Evolutionary conservation across 2,888 invertebrate species (phyloP).

Genomic region (Tuberolachnus salignus): DNA sequence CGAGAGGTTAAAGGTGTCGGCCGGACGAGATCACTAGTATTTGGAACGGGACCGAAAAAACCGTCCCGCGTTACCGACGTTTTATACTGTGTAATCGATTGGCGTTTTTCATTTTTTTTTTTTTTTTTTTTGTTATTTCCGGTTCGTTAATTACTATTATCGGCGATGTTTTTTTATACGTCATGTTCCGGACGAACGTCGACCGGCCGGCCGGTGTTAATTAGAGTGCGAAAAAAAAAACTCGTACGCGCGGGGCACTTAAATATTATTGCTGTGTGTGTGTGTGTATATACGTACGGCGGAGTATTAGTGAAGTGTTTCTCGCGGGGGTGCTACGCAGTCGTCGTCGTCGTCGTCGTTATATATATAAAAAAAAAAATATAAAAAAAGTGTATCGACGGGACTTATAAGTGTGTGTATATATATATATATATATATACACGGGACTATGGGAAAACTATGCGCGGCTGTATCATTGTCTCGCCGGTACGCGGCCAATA

Average conservation of each 20-base stretch:
- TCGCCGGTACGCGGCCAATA: background rate
- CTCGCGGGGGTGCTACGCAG: too few relatives aligned
- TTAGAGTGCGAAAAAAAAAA: conserved; percentile 28
- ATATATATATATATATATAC: too few relatives aligned
- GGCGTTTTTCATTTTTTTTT: too few relatives aligned
- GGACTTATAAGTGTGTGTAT: background rate
- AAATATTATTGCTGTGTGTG: background rate
- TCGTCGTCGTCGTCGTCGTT: background rate
- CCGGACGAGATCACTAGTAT: too few relatives aligned
- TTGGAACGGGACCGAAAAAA: too few relatives aligned
- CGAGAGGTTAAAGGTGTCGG: too few relatives aligned
- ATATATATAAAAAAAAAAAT: too few relatives aligned
- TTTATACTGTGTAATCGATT: too few relatives aligned
- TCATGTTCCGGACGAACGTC: too few relatives aligned
- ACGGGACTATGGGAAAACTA: conserved; percentile 5
- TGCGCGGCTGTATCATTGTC: conserved; percentile 6
- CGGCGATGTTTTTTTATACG: background rate
- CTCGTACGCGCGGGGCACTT: background rate
- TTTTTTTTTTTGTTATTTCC: too few relatives aligned
- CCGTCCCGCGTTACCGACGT: too few relatives aligned
- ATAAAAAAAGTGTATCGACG: background rate
- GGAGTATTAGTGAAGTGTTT: background rate
- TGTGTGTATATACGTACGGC: background rate
- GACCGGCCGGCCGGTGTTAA: background rate
- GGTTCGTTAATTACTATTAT: conserved; percentile 8